Evolutionary conservation across 2,888 invertebrate genomes (phyloP), one percentile per base, ranked within the genome.

Genomic region (Euspilapteryx auroguttella): DNA sequence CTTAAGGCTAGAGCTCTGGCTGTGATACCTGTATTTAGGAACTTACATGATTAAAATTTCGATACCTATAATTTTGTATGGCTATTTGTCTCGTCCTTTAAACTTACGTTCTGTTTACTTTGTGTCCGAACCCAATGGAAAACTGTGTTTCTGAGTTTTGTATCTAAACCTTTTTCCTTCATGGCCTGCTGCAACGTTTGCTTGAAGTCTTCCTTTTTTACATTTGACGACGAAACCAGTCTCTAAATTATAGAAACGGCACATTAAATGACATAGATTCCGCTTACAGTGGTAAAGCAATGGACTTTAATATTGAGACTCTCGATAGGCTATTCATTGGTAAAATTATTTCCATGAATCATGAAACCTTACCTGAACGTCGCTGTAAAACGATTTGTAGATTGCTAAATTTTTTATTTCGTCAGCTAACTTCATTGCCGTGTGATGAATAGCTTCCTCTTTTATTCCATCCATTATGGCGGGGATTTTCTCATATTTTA

Each of bases 101-200:
- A n/a, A 42, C 66, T 58, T 47, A 73, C 75, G 37, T 52, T 66
- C 40, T 66, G 59, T 45, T 75, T 76, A 39, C 47, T 64, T 33
- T 76, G 76, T 29, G 68, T 59, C 33, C 87, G 83, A 37, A 87
- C 80, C 85, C 87, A 87, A 56, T 89, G 89, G 59, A 84, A 92
- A 27, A 93, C 86, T 33, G 89, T 87, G 48, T 93, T 93, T 40
- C 89, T 79, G 33, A 93, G 78, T 54, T 90, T 86, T 3, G 86
- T 87, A 49, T 93, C 91, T 42, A 92, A 69, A 3, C 89, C 90
- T 34, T 84, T 85, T 34, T 81, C 81, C 56, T 84, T 87, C 63
- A 93, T 83, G 14, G 87, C 85, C 40, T 83, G 82, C 38, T 88
- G 79, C 34, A 93, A 64, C 0, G 88, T 86, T 38, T 81, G 82